phyloP scores from a whole-genome alignment of 2,888 invertebrate genomes.

The Drosophila cognata region DNA sequence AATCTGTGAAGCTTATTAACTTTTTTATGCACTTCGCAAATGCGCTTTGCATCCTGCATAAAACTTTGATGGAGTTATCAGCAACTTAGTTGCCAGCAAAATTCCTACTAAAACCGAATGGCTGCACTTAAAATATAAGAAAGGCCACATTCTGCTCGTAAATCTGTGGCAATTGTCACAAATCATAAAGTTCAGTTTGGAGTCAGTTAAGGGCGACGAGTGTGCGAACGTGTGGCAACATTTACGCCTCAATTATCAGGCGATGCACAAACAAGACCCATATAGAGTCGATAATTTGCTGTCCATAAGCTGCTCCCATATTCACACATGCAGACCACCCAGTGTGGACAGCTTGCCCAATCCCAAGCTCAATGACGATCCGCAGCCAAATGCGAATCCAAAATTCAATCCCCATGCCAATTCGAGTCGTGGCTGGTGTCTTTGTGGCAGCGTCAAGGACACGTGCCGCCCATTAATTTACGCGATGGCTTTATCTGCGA shows the following conservation, averaged over 20 bases:
- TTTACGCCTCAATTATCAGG: slow-evolving; percentile 78
- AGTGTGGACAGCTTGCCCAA: slow-evolving; percentile 55
- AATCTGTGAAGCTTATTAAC: slow-evolving; percentile 60
- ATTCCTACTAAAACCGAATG: slow-evolving; percentile 20
- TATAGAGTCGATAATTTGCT: slow-evolving; percentile 68
- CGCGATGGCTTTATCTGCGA: slow-evolving; percentile 74
- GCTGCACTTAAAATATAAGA: slow-evolving; percentile 1
- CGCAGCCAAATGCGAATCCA: slow-evolving; percentile 14
- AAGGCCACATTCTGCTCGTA: slow-evolving; percentile 36
- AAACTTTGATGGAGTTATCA: slow-evolving; percentile 66
- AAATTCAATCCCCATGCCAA: slow-evolving; percentile 24
- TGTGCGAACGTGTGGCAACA: slow-evolving; percentile 73
- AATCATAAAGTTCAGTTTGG: slow-evolving; percentile 38
- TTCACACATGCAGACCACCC: slow-evolving; percentile 66
- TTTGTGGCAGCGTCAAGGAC: slow-evolving; percentile 56
- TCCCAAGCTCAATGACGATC: slow-evolving; percentile 7
- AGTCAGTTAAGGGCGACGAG: slow-evolving; percentile 33
- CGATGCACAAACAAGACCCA: slow-evolving; percentile 36
- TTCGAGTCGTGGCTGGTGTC: slow-evolving; percentile 20
- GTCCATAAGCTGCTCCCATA: slow-evolving; percentile 62
- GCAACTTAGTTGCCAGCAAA: slow-evolving; percentile 53
- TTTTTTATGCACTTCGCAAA: slow-evolving; percentile 68
- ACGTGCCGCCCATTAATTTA: slow-evolving; percentile 84
- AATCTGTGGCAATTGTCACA: slow-evolving; percentile 46
- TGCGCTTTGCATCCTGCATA: slow-evolving; percentile 40